A percentile compares a stretch with the other conserved stretches of the same genome.
phyloP scores from a whole-genome alignment of 2,113 vertebrate genomes.

The Bambusicola thoracicus region DNA sequence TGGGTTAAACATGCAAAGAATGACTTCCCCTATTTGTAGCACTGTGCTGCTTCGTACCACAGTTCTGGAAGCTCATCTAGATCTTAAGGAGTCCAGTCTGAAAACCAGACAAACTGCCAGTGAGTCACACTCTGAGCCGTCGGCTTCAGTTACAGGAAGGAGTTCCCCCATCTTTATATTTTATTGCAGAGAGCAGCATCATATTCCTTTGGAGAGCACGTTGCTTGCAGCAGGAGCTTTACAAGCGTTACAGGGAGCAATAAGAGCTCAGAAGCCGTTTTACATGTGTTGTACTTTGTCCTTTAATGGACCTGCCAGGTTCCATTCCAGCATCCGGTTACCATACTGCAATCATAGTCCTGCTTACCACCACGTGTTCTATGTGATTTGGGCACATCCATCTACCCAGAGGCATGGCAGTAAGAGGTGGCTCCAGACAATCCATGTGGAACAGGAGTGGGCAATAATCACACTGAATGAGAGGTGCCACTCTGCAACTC shows the following conservation, averaged over 20 bases:
- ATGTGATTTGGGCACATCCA: constrained; percentile 99
- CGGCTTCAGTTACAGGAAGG: constrained; percentile 55
- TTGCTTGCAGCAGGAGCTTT: constrained; percentile 65
- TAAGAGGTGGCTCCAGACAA: constrained; percentile 96
- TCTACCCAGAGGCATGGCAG: constrained; percentile 94
- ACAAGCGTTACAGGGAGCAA: constrained; percentile 49
- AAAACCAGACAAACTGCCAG: constrained; percentile 47
- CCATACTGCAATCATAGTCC: constrained; percentile 23
- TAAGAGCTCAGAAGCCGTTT: constrained; percentile 44
- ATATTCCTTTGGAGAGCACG: background rate
- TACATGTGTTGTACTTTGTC: constrained; percentile 59
- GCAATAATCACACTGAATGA: constrained; percentile 98
- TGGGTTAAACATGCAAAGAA: constrained; percentile 57
- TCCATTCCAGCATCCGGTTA: constrained; percentile 57
- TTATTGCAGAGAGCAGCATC: constrained; percentile 53
- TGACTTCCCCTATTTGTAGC: constrained; percentile 45
- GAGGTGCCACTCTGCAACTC: constrained; percentile 95
- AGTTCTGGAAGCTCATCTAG: constrained; percentile 56
- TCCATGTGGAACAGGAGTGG: constrained; percentile 99
- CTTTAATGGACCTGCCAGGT: constrained; percentile 64
- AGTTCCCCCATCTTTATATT: constrained; percentile 48
- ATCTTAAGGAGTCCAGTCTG: constrained; percentile 23
- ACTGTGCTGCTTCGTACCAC: constrained; percentile 48
- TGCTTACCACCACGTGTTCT: constrained; percentile 93
- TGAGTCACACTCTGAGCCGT: constrained; percentile 49